A percentile compares a stretch with the other conserved stretches of the same genome.
Evolutionary conservation across 1,140 invertebrate genomes (phyloP).

Genomic region (Latrodectus geometricus): DNA sequence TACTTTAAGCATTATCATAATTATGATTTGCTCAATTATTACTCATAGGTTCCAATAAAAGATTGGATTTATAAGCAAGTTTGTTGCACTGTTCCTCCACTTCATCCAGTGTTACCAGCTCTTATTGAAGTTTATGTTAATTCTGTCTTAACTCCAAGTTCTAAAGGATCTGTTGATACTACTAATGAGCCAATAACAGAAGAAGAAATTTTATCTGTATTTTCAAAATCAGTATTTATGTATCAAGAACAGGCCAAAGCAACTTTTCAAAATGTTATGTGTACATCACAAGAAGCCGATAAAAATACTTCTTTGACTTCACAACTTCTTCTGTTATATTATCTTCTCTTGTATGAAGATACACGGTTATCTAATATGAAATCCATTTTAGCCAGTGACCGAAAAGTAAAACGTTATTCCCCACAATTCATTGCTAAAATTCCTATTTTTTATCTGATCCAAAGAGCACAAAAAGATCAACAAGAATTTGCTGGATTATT

Average conservation of each 20-base stretch:
- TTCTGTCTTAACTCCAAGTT: constrained; percentile 83
- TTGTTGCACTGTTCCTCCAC: constrained; percentile 83
- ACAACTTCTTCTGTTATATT: constrained; percentile 91
- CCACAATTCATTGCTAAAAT: constrained; percentile 89
- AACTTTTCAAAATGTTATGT: not conserved
- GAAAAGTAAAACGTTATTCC: constrained; percentile 88
- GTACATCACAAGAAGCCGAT: constrained; percentile 62
- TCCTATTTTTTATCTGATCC: constrained; percentile 88
- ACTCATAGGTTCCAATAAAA: constrained; percentile 81
- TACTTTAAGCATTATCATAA: no score
- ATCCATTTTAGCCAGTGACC: constrained; percentile 75
- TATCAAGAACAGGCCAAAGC: not conserved
- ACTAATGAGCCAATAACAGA: constrained; percentile 93
- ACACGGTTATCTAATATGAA: constrained; percentile 84
- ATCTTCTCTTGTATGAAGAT: constrained; percentile 93
- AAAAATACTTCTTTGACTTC: constrained; percentile 81
- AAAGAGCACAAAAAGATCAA: constrained; percentile 92
- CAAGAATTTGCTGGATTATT: constrained; percentile 89
- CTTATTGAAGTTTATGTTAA: constrained; percentile 96
- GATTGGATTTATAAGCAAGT: constrained; percentile 96
- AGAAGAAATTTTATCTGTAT: constrained; percentile 88
- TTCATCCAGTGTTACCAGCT: constrained; percentile 93
- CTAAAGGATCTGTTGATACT: constrained; percentile 72
- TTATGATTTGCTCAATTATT: not conserved
- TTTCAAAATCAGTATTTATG: constrained; percentile 69